Conservation (phyloP, 2,797 vertebrate species). For the Acomys russatus region DNA sequence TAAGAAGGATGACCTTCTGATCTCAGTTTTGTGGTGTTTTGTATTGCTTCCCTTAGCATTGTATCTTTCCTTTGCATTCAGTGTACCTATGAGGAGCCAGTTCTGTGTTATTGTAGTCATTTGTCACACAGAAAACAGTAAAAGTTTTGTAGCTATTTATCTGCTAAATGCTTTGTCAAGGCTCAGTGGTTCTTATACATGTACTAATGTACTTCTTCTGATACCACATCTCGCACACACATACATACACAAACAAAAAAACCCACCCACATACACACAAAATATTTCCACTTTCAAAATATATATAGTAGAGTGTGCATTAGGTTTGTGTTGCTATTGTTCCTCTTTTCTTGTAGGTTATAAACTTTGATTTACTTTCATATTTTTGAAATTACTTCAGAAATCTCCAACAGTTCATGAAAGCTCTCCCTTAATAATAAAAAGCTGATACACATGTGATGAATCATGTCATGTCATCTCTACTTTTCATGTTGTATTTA, state of each 20-base stretch:
- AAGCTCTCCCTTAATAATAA: background rate
- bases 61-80: background rate
- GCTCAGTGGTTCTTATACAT: background rate
- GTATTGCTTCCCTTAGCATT: background rate
- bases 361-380: background rate
- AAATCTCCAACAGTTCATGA: background rate
- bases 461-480: background rate
- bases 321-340: background rate
- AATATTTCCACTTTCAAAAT: background rate
- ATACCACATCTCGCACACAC: background rate
- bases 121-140: background rate
- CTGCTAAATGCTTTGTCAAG: background rate
- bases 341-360: background rate
- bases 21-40: background rate
- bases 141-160: background rate
- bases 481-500: background rate
- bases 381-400: background rate
- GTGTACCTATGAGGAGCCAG: background rate
- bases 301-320: background rate
- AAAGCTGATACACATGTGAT: background rate
- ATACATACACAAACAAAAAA: background rate
- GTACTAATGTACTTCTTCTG: background rate
- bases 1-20: background rate
- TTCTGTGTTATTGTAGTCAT: background rate
- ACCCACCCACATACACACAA: background rate